Evolutionary conservation across 2,113 vertebrate species (phyloP), one percentile per base, ranked within the genome.

Genomic region (Arenaria interpres): DNA sequence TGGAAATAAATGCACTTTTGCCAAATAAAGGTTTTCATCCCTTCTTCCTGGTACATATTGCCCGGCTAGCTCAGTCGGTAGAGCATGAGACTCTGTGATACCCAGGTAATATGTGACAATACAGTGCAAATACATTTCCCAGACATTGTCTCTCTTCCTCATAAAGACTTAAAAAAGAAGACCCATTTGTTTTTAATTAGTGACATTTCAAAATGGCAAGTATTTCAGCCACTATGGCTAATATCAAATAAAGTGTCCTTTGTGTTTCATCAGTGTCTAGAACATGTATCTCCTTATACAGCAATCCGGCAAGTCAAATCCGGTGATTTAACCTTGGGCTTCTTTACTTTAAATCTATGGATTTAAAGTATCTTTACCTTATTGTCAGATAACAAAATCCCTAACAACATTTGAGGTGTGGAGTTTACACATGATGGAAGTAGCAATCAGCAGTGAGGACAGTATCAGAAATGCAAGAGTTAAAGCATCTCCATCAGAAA

Each of bases 1-100:
- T 48, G 20, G 24, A 63, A 88, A 72, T 68, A 78, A 51, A 62
- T 1, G 0, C 7, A 13, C 5, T 53, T 73, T 53, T 43, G 9
- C 12, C 24, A 62, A 73, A 21, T 16, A 68, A 35, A 69, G 16
- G 17, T 51, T 90, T 81, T 66, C 6, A 39, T 51, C 7, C 18
- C 18, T 28, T 95, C 28, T 4, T 74, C 18, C 18, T 21, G 22
- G 10, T 81, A 59, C 16, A 3, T 53, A 48, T 13, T 48, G 95
- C 96, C 96, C 57, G 84, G 94, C 89, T 99, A 99, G 99, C 99
- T 99, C 99, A 99, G 99, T 99, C 98, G 98, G 99, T 99, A 99
- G 99, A 99, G 99, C 99, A 99, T 99, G 99, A 99, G 99, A 99
- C 99, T 99, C 99, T 99, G 48, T 23, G 48, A 48, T 48, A 46